Conservation (phyloP, 2,888 invertebrate species). For the Meteorus cinctellus region DNA sequence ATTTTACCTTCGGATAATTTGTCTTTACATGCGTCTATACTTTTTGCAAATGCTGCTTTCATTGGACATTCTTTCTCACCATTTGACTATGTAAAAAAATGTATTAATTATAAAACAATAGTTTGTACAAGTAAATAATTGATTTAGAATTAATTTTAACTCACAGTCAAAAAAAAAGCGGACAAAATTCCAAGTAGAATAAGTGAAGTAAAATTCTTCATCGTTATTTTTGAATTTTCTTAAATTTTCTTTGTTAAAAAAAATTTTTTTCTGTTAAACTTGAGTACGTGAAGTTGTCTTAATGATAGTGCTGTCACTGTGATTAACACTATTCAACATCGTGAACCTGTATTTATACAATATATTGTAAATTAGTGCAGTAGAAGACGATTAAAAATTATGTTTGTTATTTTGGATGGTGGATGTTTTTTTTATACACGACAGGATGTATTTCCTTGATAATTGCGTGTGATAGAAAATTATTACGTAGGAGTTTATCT, state of each 20-base stretch:
- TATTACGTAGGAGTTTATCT: constrained; percentile 18
- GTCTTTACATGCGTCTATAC: constrained; percentile 41
- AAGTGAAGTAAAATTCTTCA: not conserved
- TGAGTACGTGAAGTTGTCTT: not conserved
- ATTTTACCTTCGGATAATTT: constrained; percentile 46
- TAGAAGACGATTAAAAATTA: constrained; percentile 3
- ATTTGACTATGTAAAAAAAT: constrained; percentile 26
- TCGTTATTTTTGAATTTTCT: not conserved
- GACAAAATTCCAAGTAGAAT: constrained; percentile 15
- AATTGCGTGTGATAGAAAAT: constrained; percentile 37
- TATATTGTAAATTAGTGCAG: not conserved
- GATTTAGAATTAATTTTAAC: not conserved
- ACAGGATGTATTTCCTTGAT: constrained; percentile 44
- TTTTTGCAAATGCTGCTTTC: constrained; percentile 28
- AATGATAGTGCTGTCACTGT: not conserved
- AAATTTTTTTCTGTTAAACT: not conserved
- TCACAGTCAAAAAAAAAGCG: not conserved
- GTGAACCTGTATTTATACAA: constrained; percentile 25
- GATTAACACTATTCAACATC: not conserved
- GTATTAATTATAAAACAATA: not conserved
- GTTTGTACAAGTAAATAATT: not conserved
- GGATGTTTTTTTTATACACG: constrained; percentile 26
- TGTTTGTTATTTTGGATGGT: not conserved
- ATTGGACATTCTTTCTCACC: constrained; percentile 43
- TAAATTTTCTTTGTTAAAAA: not conserved